Base-by-base conservation (phyloP, 2,797 vertebrate genomes). In the Acestrorhynchus altus region DNA sequence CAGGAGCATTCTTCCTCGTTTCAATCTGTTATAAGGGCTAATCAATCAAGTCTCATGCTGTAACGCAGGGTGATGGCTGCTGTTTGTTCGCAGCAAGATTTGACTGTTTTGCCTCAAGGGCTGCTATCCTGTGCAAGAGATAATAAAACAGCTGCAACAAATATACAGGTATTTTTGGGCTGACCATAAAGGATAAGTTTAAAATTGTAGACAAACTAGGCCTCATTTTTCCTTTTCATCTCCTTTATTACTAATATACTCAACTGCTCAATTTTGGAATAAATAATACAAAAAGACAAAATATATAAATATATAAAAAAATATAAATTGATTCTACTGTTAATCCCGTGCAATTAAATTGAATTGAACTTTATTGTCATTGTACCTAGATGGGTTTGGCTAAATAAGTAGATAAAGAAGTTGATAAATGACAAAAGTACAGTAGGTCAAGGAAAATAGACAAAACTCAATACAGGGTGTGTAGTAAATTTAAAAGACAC, bases 31-130 rank as follows among this genome's bases (percentile, higher is more conserved):
- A 39, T 46, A 73, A 60, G 52, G 61, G 59, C 54, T 60, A 77
- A 80, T 80, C 65, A 74, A 77, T 70, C 20, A 46, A 77, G 74
- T 54, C 52, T 70, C 49, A 44, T 57, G 69, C 60, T 60, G 51
- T 51, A 76, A 73, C 49, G 66, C 15, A 11, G 22, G 44, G 47
- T 69, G 63, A 79, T 70, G 65, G 22, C 74, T 68, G 54, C 66
- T 28, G 61, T 69, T 74, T 46, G 47, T 51, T 76, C 56, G 7
- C 56, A 49, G 13, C 20, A 51, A 28, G 59, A 26, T n/a, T 11
- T 76, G 69, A 46, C 18, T 31, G n/a, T 51, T 74, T 47, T 70
- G 52, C 44, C 56, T 51, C 28, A 0, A 40, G 51, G 67, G 56
- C 57, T 69, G 40, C 26, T 39, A 42, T 39, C 4, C 64, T 40